Conservation (phyloP, 2,888 invertebrate genomes). For the Yponomeuta sedellus region DNA sequence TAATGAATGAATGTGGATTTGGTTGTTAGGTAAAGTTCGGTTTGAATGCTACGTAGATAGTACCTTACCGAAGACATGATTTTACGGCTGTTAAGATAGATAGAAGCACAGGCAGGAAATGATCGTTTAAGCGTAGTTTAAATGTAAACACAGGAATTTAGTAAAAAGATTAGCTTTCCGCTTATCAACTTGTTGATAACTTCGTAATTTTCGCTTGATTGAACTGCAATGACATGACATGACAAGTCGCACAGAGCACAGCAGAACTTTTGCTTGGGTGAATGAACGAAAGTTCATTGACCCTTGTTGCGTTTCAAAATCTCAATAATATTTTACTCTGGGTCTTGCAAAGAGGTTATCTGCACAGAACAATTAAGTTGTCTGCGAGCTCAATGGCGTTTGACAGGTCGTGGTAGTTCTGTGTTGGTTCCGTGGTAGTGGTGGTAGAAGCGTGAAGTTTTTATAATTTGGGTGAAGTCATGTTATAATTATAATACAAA, state of each 20-base stretch:
- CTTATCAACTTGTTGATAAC: conserved; percentile 2
- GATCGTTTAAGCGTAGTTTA: neutral
- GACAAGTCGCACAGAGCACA: too few species aligned
- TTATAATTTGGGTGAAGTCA: conserved; percentile 53
- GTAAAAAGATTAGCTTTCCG: neutral
- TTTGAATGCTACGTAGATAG: neutral
- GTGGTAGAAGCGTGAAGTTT: conserved; percentile 30
- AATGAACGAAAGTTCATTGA: neutral
- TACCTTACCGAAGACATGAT: conserved; percentile 40
- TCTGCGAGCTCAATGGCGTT: neutral
- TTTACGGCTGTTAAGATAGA: neutral
- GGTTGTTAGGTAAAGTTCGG: too few species aligned
- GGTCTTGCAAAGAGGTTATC: neutral
- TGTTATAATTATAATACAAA: conserved; percentile 50
- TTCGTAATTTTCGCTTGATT: neutral
- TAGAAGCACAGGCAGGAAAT: neutral
- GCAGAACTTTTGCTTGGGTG: neutral
- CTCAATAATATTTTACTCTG: neutral
- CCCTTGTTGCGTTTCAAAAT: neutral
- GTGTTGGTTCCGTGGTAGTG: neutral
- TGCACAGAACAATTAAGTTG: neutral
- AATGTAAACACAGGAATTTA: neutral
- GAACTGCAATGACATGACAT: too few species aligned
- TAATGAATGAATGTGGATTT: too few species aligned
- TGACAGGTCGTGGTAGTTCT: neutral